These are phyloP conservation scores for Phymanthus crucifer DNA, from an alignment of 92 coral and sea anemone genomes.

Conservation along the genomic window DNA sequence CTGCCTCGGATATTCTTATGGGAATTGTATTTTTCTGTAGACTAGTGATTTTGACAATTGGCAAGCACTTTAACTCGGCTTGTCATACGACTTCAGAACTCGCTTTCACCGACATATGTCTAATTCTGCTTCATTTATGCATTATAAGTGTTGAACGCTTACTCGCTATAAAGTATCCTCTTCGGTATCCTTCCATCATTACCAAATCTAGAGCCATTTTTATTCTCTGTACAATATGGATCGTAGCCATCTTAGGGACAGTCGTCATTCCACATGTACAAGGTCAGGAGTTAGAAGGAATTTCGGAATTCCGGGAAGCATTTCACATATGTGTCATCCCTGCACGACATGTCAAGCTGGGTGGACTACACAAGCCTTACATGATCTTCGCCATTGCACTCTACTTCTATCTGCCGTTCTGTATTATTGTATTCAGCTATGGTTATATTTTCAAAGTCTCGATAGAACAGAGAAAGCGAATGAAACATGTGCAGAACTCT, in stretches of 20 bases:
- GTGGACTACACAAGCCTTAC: constrained; percentile 44
- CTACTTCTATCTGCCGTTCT: constrained; percentile 44
- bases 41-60: constrained; percentile 22
- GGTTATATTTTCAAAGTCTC: constrained; percentile 59
- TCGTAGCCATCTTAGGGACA: constrained; percentile 35
- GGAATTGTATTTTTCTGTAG: constrained; percentile 45
- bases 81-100: constrained; percentile 61
- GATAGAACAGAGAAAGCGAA: constrained; percentile 39
- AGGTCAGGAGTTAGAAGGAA: constrained; percentile 45
- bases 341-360: constrained; percentile 18
- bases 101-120: constrained; percentile 44
- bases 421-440: constrained; percentile 43
- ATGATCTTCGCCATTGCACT: constrained; percentile 26
- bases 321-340: constrained; percentile 50
- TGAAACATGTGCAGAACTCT: constrained; percentile 32
- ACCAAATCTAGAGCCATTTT: constrained; percentile 37
- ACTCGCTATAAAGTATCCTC: constrained; percentile 57
- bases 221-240: constrained; percentile 32
- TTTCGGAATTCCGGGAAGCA: constrained; percentile 54
- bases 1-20: constrained; percentile 56
- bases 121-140: constrained; percentile 51
- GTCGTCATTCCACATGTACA: constrained; percentile 43
- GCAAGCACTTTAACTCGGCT: constrained; percentile 20
- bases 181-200: constrained; percentile 47
- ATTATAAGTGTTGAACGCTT: constrained; percentile 49